Evolutionary conservation across 1,140 invertebrate species (phyloP).

Genomic region (Aphelinus certus): DNA sequence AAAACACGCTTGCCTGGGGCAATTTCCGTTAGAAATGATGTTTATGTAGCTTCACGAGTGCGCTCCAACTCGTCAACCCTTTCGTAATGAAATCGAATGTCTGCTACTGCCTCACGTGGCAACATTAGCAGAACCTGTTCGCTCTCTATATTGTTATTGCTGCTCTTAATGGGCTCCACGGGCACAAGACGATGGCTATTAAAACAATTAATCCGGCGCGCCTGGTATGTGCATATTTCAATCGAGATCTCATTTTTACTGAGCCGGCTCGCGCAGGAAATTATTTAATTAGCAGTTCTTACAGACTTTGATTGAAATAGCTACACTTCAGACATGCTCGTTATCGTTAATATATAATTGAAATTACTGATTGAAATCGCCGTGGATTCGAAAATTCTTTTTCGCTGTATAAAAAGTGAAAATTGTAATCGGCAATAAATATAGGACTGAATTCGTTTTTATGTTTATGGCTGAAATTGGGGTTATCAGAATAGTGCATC

Average conservation of each 20-base stretch:
- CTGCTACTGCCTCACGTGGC: slow-evolving; percentile 50
- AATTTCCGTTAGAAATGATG: slow-evolving; percentile 24
- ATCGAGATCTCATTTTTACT: slow-evolving; percentile 14
- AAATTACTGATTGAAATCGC: no score
- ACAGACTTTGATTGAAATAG: no score
- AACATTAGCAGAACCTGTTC: slow-evolving; percentile 53
- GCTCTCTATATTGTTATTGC: slow-evolving; percentile 41
- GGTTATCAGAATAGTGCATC: no score
- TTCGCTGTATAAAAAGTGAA: no score
- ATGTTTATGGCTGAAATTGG: no score
- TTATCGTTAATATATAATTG: no score
- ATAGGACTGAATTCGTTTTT: no score
- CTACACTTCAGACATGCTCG: no score
- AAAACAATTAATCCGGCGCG: slow-evolving; percentile 38
- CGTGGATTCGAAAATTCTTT: no score
- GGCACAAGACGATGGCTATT: slow-evolving; percentile 20
- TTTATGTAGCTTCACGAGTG: slow-evolving; percentile 36
- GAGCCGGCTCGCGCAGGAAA: not conserved
- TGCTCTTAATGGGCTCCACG: slow-evolving; percentile 18
- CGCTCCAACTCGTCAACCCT: slow-evolving; percentile 47
- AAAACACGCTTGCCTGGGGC: no score
- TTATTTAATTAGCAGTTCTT: slow-evolving; percentile 15
- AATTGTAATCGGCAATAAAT: no score
- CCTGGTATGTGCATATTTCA: slow-evolving; percentile 33
- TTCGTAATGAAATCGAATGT: slow-evolving; percentile 55